phyloP scores from a whole-genome alignment of 1,140 invertebrate species.

The Bombus huntii region DNA sequence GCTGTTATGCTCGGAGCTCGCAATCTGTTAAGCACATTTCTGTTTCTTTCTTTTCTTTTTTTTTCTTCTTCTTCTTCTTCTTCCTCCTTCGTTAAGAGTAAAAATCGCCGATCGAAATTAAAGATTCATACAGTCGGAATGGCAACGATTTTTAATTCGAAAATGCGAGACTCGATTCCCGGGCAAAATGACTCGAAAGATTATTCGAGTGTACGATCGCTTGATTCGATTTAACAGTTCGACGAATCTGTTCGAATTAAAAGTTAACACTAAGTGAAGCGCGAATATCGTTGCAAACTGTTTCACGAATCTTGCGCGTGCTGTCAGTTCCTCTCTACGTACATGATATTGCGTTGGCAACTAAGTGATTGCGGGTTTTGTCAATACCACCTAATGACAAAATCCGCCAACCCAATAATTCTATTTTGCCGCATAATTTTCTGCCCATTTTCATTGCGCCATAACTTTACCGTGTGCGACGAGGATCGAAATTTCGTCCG shows the following conservation, averaged over 20 bases:
- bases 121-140: background rate
- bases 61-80: no score
- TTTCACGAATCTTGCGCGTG: background rate
- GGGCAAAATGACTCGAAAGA: background rate
- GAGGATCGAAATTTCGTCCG: no score
- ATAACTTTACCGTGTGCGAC: no score
- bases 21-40: no score
- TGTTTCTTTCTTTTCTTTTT: background rate
- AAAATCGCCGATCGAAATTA: fast-evolving
- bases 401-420: no score
- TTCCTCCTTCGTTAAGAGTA: background rate
- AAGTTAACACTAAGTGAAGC: background rate
- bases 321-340: no score
- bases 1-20: background rate
- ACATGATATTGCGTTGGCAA: no score
- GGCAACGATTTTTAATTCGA: background rate
- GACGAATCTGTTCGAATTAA: background rate
- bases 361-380: no score
- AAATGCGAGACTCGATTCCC: no score
- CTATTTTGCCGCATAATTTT: no score
- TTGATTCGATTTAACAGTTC: background rate
- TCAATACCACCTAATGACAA: no score
- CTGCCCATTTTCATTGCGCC: no score
- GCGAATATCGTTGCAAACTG: background rate
- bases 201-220: background rate